Evolutionary conservation across 2,888 invertebrate species (phyloP), one percentile per base, ranked within the genome.

Genomic region (Papilio protenor): DNA sequence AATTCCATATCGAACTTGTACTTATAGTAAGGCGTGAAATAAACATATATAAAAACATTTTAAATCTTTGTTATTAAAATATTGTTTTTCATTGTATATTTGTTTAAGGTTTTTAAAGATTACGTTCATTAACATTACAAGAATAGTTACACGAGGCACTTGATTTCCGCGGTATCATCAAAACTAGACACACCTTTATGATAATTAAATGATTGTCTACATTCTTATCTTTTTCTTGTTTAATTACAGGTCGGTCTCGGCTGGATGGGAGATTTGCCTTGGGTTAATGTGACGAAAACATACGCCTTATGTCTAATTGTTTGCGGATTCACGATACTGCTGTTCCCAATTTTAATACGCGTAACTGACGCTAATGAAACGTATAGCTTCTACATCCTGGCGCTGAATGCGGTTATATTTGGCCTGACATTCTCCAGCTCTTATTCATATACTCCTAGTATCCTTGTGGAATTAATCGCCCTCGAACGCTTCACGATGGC

Each of bases 341-440:
- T 96, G 21, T 96, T 97, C 90, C 96, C 96, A 0, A 88, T 96
- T 27, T 88, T 95, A 40, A 95, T 95, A 0, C 84, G 88, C 18
- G 77, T 87, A 5, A 84, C 92, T 86, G 92, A 93, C 61, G 87
- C 91, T 0, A 83, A 84, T 40, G 85, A 87, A 16, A 89, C 92
- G 0, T 89, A 91, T 83, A 94, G 95, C 82, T 96, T 96, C 85
- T 92, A 93, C 81, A 86, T 95, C 45, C 85, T 96, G 64, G 94
- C 95, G 12, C 80, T 91, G 59, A 94, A 95, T 77, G 96, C 96
- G 47, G 96, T 96, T 1, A 90, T 97, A 61, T 99, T 98, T 88
- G 99, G 99, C 0, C 95, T 99, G 71, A 97, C 97, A 85, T 98
- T 99, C 88, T 98, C 98, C 59, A 98, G 98, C 85, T 98, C 97